Base-by-base conservation (phyloP, 2,797 vertebrate genomes). In the Danionella dracula region DNA sequence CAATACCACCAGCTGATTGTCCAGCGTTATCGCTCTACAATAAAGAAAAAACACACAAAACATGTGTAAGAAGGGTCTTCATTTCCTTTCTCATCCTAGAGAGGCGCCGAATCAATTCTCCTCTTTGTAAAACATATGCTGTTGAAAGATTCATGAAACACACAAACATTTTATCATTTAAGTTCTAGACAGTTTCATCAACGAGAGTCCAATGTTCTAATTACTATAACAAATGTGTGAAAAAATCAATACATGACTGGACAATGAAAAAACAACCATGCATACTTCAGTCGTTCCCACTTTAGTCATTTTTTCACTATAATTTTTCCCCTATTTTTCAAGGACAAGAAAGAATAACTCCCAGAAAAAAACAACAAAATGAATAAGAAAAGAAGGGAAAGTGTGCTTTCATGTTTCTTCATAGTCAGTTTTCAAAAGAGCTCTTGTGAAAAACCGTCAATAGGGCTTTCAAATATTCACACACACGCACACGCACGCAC, bases 1-100 rank as follows among this genome's bases (percentile, higher is more conserved):
- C 83, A 96, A 85, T 85, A 97, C 92, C 73, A 97, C 94, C 1
- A 98, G 91, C 31, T 93, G 93, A 89, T 96, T 98, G 76, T 97
- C 93, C 89, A 93, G 76, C 0, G 93, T 93, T 86, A 95, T 92
- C 79, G 93, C 90, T 85, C 95, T 98, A 86, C 58, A 21, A 57
- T 4, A 27, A 10, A 59, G 17, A 49, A 29, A 32, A 57, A 57
- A 57, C 37, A 57, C 13, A 57, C 35, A 40, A 41, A 40, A 42
- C 13, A 42, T 37, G 16, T 17, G 5, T 55, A 55, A 56, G 21
- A 56, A 56, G 12, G 15, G 9, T n/a, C 54, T 37, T 41, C 1
- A 42, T 41, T 57, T 59, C 40, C 29, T 45, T 34, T 34, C 1
- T 35, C 17, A 46, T 45, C 16, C 45, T 27, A 59, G 29, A n/a